Conservation (phyloP, 1,140 invertebrate genomes). For the Thalassaphorura encarpata region DNA sequence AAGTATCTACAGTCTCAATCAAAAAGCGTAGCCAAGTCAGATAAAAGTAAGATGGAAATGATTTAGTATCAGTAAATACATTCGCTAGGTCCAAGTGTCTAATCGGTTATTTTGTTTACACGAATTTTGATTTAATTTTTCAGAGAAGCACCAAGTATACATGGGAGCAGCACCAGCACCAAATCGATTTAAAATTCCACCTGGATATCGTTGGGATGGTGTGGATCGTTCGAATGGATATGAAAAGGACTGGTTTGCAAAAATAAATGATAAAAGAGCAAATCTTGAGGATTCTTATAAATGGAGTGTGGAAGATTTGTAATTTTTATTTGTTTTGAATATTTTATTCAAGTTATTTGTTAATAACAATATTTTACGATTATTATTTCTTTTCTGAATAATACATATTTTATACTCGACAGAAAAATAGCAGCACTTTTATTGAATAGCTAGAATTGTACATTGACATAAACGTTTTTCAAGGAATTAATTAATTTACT, state of each 20-base stretch:
- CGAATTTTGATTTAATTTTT: neutral
- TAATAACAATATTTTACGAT: too few relatives aligned
- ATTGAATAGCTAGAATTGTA: too few relatives aligned
- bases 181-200: conserved; percentile 82
- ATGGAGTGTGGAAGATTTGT: conserved; percentile 94
- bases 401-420: too few relatives aligned
- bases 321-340: too few relatives aligned
- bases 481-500: too few relatives aligned
- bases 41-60: neutral
- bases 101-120: neutral
- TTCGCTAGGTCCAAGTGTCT: neutral
- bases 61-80: neutral
- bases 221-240: conserved; percentile 96
- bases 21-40: conserved; percentile 47
- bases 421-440: too few relatives aligned
- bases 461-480: too few relatives aligned
- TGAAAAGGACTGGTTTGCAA: conserved; percentile 79
- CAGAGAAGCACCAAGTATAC: conserved; percentile 58
- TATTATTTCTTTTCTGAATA: too few relatives aligned
- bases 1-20: conserved; percentile 66
- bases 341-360: too few relatives aligned
- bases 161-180: conserved; percentile 66
- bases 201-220: conserved; percentile 95
- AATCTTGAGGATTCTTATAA: conserved; percentile 78
- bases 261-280: conserved; percentile 63